phyloP scores from a whole-genome alignment of 2,797 vertebrate species.

The Synanceia verrucosa region DNA sequence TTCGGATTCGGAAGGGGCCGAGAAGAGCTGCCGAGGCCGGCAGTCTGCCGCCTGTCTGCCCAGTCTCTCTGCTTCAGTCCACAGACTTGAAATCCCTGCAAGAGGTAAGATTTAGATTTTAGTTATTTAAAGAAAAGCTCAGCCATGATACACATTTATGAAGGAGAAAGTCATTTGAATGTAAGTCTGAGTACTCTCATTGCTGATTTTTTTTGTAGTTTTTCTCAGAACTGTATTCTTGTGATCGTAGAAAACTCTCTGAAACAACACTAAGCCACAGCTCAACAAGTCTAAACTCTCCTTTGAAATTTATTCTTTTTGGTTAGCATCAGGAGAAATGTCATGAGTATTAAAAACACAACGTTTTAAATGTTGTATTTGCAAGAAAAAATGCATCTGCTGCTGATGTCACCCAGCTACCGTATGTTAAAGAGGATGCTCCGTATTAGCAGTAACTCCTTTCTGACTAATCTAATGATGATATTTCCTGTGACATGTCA shows the following conservation, averaged over 20 bases:
- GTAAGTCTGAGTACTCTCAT: neutral
- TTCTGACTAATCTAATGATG: neutral
- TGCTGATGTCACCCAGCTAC: neutral
- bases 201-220: neutral
- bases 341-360: neutral
- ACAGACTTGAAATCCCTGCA: constrained; percentile 81
- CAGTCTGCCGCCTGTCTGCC: constrained; percentile 77
- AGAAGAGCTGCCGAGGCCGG: constrained; percentile 50
- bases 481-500: neutral
- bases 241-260: neutral
- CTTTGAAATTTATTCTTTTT: neutral
- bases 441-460: neutral
- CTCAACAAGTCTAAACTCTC: neutral
- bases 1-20: constrained; percentile 33
- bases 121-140: neutral
- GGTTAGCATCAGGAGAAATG: neutral
- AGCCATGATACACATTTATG: neutral
- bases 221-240: neutral
- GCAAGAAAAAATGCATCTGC: neutral
- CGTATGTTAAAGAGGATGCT: neutral
- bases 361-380: neutral
- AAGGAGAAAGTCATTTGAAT: neutral
- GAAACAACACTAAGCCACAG: neutral
- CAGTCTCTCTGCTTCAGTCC: constrained; percentile 77
- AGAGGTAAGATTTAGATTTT: constrained; percentile 85